Percentiles rank a stretch among this genome's conserved stretches.
Evolutionary conservation across 2,888 invertebrate genomes (phyloP).

Genomic region (Osmoderma eremita): DNA sequence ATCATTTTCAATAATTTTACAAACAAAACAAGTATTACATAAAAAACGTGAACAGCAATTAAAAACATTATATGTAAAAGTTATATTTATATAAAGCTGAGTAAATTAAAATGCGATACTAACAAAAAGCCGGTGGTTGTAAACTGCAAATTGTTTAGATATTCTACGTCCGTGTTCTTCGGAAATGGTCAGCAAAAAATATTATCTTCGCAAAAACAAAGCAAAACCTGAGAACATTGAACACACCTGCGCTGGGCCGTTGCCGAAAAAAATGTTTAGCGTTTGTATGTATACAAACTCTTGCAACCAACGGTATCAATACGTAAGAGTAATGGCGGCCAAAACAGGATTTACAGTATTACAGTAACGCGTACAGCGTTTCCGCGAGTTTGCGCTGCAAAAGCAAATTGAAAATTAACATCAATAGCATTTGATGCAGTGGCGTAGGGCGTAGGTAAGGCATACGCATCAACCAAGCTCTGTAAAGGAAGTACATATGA

Average conservation of each 20-base stretch:
- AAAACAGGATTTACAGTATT: background rate
- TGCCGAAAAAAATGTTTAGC: background rate
- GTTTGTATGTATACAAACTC: constrained; percentile 11
- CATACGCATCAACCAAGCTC: background rate
- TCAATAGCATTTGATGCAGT: constrained; percentile 28
- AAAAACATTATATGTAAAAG: constrained; percentile 34
- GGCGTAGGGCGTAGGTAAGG: constrained; percentile 3
- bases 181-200: background rate
- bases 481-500: background rate
- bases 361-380: constrained; percentile 1
- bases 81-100: constrained; percentile 15
- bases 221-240: constrained; percentile 12
- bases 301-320: background rate
- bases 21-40: constrained; percentile 25
- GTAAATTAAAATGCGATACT: constrained; percentile 24
- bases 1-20: constrained; percentile 14
- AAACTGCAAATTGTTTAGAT: background rate
- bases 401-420: constrained; percentile 8
- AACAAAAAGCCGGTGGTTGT: constrained; percentile 32
- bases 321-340: constrained; percentile 14
- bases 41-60: constrained; percentile 28
- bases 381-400: constrained; percentile 10
- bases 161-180: background rate
- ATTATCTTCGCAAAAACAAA: background rate
- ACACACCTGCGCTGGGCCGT: constrained; percentile 12